phyloP scores from a whole-genome alignment of 1,140 invertebrate genomes.

The Apis laboriosa region DNA sequence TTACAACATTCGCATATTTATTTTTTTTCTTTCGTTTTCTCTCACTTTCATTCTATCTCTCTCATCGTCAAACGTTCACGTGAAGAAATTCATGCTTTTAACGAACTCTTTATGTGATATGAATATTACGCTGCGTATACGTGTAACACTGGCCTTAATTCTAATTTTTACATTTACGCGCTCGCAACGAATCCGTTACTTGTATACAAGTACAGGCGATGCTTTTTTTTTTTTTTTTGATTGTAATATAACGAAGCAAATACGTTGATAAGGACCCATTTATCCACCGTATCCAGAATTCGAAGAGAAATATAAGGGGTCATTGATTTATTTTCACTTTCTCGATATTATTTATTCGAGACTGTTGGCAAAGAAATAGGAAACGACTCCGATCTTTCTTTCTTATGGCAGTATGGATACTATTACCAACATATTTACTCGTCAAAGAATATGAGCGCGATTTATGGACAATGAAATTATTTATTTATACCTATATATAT shows the following conservation, averaged over 20 bases:
- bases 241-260: constrained; percentile 37
- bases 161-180: constrained; percentile 80
- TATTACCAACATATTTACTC: constrained; percentile 52
- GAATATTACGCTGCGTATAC: constrained; percentile 81
- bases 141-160: constrained; percentile 81
- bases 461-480: constrained; percentile 57
- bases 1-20: constrained; percentile 12
- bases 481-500: constrained; percentile 61
- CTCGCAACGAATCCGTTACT: constrained; percentile 58
- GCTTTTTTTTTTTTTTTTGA: constrained; percentile 34
- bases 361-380: constrained; percentile 5
- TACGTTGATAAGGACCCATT: constrained; percentile 50
- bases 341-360: background rate
- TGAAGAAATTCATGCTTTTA: constrained; percentile 55
- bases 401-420: constrained; percentile 47
- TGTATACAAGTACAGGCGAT: constrained; percentile 56
- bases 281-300: constrained; percentile 14
- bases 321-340: constrained; percentile 19
- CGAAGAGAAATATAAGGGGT: constrained; percentile 3
- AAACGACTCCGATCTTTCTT: constrained; percentile 12
- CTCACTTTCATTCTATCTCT: constrained; percentile 5
- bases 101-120: constrained; percentile 77
- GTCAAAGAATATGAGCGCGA: constrained; percentile 64
- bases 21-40: constrained; percentile 16
- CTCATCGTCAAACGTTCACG: constrained; percentile 59